Evolutionary conservation across 2,113 vertebrate genomes (phyloP).

Genomic region (Phyllostomus discolor): DNA sequence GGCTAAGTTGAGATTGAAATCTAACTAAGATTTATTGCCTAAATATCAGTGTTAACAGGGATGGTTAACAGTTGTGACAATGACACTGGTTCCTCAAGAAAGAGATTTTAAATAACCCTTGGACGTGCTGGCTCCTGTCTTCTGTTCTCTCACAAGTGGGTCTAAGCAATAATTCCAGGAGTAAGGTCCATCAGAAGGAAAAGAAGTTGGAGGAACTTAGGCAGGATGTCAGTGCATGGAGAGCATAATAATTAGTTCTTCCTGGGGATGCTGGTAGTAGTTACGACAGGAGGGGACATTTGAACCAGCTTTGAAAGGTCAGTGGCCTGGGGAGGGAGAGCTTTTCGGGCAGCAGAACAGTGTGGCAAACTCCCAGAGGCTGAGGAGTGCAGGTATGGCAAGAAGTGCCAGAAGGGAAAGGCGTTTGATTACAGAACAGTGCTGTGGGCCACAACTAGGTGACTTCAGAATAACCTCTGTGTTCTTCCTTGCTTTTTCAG

Average conservation of each 20-base stretch:
- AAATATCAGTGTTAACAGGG: background rate
- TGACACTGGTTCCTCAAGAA: background rate
- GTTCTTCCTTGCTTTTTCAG: slow-evolving; percentile 78
- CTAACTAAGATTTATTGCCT: background rate
- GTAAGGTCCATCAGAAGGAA: background rate
- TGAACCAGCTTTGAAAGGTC: background rate
- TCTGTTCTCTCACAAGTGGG: background rate
- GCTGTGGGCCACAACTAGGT: background rate
- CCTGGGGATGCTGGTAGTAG: background rate
- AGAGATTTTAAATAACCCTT: background rate
- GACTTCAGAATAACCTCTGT: slow-evolving; percentile 1
- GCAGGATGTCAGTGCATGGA: background rate
- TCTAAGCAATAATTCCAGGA: background rate
- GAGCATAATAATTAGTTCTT: background rate
- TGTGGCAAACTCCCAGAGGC: background rate
- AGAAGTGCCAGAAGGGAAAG: background rate
- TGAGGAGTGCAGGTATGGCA: background rate
- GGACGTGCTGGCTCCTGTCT: background rate
- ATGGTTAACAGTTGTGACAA: background rate
- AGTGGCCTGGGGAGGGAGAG: background rate
- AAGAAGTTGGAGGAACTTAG: background rate
- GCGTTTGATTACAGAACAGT: background rate
- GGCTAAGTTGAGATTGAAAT: background rate
- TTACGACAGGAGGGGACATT: background rate
- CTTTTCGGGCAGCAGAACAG: background rate